phyloP scores from a whole-genome alignment of 2,797 vertebrate genomes.

The Arnoldichthys spilopterus region DNA sequence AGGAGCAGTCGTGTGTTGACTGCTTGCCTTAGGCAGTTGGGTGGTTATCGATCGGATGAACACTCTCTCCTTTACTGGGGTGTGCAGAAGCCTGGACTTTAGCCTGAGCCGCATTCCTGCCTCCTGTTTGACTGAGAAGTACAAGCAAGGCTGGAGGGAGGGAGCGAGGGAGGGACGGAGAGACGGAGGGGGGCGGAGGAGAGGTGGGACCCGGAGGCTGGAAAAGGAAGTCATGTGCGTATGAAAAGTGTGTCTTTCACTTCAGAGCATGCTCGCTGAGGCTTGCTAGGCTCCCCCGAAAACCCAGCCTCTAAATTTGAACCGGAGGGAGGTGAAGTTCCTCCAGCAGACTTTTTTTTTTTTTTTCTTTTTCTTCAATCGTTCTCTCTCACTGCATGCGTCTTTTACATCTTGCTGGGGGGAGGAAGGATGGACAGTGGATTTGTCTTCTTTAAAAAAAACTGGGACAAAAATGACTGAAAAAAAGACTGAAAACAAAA shows the following conservation, averaged over 20 bases:
- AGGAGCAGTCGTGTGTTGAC: neutral
- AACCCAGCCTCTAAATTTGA: conserved; percentile 78
- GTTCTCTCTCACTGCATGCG: conserved; percentile 43
- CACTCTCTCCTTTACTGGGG: conserved; percentile 67
- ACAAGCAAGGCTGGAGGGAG: conserved; percentile 42
- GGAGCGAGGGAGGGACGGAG: conserved; percentile 58
- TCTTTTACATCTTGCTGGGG: conserved; percentile 53
- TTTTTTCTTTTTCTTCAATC: conserved; percentile 49
- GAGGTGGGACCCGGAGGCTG: conserved; percentile 64
- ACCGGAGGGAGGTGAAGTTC: conserved; percentile 70
- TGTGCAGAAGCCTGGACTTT: conserved; percentile 81
- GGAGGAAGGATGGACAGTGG: conserved; percentile 62
- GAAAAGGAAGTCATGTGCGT: conserved; percentile 75
- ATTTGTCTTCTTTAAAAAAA: conserved; percentile 57
- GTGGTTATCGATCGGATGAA: conserved; percentile 69
- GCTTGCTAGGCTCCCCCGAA: conserved; percentile 64
- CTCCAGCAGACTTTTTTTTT: conserved; percentile 62
- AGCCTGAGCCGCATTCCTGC: conserved; percentile 78
- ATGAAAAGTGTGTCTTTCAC: conserved; percentile 69
- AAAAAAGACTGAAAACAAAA: conserved; percentile 40
- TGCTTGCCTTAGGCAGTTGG: conserved; percentile 36
- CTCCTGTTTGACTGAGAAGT: conserved; percentile 80
- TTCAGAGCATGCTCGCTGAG: conserved; percentile 78
- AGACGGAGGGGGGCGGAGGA: conserved; percentile 38
- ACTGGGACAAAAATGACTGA: conserved; percentile 49